phyloP scores from a whole-genome alignment of 2,797 vertebrate genomes.

The Eupleurogrammus muticus region DNA sequence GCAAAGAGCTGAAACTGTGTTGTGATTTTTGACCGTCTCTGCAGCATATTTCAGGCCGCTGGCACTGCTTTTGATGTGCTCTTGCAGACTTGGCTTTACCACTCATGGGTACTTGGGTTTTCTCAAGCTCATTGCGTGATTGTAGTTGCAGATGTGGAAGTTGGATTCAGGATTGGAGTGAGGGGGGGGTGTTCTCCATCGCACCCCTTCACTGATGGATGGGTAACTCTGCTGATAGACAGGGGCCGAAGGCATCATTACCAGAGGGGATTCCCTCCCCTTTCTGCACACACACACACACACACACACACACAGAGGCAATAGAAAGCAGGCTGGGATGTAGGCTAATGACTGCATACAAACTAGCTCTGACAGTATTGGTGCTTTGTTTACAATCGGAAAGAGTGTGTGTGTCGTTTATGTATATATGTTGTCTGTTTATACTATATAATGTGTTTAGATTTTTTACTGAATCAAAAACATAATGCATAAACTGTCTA shows the following conservation, averaged over 20 bases:
- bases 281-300: conserved; percentile 35
- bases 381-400: conserved; percentile 76
- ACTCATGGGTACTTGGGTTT: conserved; percentile 8
- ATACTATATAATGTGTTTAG: too few relatives aligned
- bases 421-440: conserved; percentile 18
- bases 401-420: too few relatives aligned
- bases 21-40: conserved; percentile 39
- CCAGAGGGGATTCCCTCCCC: conserved; percentile 78
- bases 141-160: conserved; percentile 27
- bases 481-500: too few relatives aligned
- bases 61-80: conserved; percentile 31
- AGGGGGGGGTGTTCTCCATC: conserved; percentile 28
- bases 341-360: conserved; percentile 66
- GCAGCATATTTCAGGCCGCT: conserved; percentile 10
- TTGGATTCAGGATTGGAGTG: conserved; percentile 19
- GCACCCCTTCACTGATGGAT: conserved; percentile 65
- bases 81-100: conserved; percentile 24
- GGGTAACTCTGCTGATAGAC: conserved; percentile 62
- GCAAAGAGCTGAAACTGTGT: conserved; percentile 30
- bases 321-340: conserved; percentile 58
- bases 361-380: conserved; percentile 48
- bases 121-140: conserved; percentile 12
- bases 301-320: conserved; percentile 30
- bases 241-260: conserved; percentile 67
- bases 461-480: too few relatives aligned